Conservation (phyloP, 2,888 invertebrate genomes). For the Chloromyia formosa region DNA sequence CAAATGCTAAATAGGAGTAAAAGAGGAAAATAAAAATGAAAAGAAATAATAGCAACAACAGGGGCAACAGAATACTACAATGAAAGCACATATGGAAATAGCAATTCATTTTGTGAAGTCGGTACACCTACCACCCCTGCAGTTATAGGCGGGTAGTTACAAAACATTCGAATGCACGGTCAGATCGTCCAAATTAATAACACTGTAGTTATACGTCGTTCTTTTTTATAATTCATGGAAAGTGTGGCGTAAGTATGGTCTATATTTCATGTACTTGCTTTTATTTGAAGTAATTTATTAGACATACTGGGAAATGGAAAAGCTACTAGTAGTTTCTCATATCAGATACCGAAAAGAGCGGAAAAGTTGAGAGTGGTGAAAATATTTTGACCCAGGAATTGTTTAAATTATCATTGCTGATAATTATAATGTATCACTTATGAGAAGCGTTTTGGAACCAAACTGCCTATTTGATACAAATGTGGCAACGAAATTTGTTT, state of each 20-base stretch:
- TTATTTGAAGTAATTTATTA: conserved; percentile 37
- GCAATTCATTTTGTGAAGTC: conserved; percentile 10
- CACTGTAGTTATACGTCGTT: conserved; percentile 35
- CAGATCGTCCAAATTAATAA: conserved; percentile 36
- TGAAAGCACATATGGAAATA: conserved; percentile 32
- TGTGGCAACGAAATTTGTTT: too few relatives aligned
- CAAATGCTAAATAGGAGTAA: conserved; percentile 17
- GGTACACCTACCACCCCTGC: not conserved
- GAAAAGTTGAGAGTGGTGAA: not conserved
- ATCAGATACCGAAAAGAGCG: not conserved
- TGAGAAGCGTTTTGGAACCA: too few relatives aligned
- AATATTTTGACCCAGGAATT: too few relatives aligned
- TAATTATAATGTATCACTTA: too few relatives aligned
- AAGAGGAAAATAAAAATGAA: not conserved
- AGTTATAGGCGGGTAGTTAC: not conserved
- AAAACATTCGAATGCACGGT: conserved; percentile 23
- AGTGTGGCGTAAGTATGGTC: conserved; percentile 28
- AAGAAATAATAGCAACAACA: too few relatives aligned
- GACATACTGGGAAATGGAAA: conserved; percentile 27
- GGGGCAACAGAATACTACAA: too few relatives aligned
- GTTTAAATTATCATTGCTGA: not conserved
- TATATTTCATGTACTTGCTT: conserved; percentile 36
- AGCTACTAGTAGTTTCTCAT: not conserved
- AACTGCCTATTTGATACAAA: too few relatives aligned
- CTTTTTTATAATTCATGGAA: conserved; percentile 35